Evolutionary conservation across 1,140 invertebrate genomes (phyloP).

Genomic region (Micrasema longulum): DNA sequence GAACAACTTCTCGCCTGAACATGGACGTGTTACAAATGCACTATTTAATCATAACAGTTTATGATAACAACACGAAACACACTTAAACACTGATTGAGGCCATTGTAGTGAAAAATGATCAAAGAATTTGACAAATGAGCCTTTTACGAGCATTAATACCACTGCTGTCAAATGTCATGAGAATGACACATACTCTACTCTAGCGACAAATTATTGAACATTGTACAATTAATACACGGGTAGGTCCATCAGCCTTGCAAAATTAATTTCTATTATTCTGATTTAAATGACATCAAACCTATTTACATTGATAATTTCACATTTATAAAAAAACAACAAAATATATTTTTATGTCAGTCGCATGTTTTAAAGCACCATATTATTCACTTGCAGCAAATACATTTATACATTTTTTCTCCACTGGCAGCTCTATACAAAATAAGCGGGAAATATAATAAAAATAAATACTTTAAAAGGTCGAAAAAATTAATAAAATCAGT

Average conservation of each 20-base stretch:
- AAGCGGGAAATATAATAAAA: too few species aligned
- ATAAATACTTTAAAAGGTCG: too few species aligned
- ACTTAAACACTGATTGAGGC: constrained; percentile 15
- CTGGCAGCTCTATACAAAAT: too few species aligned
- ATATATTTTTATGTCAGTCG: background rate
- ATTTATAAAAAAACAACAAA: background rate
- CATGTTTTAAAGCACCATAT: too few species aligned
- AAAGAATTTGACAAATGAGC: constrained; percentile 48
- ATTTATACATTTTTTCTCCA: too few species aligned
- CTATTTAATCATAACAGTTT: constrained; percentile 12
- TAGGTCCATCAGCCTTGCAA: constrained; percentile 6
- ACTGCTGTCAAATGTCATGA: constrained; percentile 49
- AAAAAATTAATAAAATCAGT: too few species aligned
- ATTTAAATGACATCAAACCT: background rate
- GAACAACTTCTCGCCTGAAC: constrained; percentile 41
- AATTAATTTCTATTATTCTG: background rate
- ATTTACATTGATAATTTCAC: background rate
- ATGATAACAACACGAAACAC: constrained; percentile 5
- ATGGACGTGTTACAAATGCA: constrained; percentile 42
- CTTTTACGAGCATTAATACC: constrained; percentile 40
- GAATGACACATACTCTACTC: constrained; percentile 48
- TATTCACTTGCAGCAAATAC: too few species aligned
- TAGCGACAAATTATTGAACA: constrained; percentile 43
- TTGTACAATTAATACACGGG: background rate
- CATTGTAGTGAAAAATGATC: constrained; percentile 45